Conservation (phyloP, 2,888 invertebrate species). For the Hydraecia micacea region DNA sequence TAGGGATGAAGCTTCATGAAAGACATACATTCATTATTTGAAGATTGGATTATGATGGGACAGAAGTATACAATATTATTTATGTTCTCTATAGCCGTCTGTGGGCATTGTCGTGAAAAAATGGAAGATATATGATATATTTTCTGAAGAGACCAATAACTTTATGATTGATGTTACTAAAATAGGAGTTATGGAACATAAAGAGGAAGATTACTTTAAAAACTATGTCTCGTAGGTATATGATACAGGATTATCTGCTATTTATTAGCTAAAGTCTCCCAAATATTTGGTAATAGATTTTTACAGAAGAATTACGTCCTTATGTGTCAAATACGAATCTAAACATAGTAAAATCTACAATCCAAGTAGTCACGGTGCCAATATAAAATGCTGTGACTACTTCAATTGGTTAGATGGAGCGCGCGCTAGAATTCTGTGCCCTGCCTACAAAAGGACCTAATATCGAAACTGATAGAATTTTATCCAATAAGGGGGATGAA, state of each 20-base stretch:
- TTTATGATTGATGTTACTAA: not conserved
- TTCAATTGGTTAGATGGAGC: conserved; percentile 60
- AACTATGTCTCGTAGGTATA: not conserved
- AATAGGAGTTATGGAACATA: not conserved
- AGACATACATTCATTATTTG: conserved; percentile 57
- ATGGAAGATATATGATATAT: not conserved
- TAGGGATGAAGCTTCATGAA: conserved; percentile 50
- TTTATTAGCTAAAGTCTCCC: not conserved
- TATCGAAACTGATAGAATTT: conserved; percentile 45
- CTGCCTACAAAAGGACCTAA: conserved; percentile 42
- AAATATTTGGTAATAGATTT: not conserved
- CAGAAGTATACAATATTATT: conserved; percentile 39
- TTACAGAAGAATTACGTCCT: not conserved
- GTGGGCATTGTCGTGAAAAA: not conserved
- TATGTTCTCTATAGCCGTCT: conserved; percentile 18
- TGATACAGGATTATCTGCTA: not conserved
- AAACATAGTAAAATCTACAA: conserved; percentile 34
- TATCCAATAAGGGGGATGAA: conserved; percentile 31
- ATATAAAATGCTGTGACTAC: conserved; percentile 61
- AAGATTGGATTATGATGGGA: conserved; percentile 60
- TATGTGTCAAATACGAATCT: conserved; percentile 6
- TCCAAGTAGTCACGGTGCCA: conserved; percentile 48
- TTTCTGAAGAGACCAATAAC: not conserved
- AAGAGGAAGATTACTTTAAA: not conserved
- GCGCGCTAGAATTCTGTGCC: conserved; percentile 54